Evolutionary conservation across 2,113 vertebrate species (phyloP).

Genomic region (Microcebus ravelobensis): DNA sequence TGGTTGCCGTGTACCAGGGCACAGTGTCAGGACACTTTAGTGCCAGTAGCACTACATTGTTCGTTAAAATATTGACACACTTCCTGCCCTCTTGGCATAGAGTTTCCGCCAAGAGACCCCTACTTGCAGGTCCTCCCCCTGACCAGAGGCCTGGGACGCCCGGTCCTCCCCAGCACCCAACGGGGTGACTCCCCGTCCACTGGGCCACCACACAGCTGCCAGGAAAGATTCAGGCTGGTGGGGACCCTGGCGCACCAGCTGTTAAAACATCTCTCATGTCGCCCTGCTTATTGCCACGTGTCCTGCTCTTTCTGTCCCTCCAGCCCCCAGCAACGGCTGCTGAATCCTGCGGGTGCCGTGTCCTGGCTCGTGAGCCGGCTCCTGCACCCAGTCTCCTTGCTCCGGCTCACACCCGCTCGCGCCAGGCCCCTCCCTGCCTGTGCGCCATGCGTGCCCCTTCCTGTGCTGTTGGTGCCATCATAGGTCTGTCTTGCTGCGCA

Average conservation of each 20-base stretch:
- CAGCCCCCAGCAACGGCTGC: rapidly evolving
- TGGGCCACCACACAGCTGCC: rapidly evolving
- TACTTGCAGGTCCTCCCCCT: no score
- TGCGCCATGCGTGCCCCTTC: rapidly evolving
- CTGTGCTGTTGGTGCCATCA: rapidly evolving
- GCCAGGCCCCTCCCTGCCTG: not conserved
- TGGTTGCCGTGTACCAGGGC: not conserved
- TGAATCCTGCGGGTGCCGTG: rapidly evolving
- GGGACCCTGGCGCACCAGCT: not conserved
- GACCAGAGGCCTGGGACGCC: not conserved
- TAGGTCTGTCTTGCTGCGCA: not conserved
- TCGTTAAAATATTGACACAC: not conserved
- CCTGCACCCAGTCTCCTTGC: not conserved
- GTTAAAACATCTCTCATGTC: rapidly evolving
- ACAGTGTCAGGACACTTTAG: not conserved
- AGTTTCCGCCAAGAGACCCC: not conserved
- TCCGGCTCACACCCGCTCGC: rapidly evolving
- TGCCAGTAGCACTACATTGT: rapidly evolving
- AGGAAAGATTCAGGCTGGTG: not conserved
- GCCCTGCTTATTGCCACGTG: rapidly evolving
- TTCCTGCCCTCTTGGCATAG: not conserved
- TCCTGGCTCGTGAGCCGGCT: not conserved
- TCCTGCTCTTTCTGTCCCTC: not conserved
- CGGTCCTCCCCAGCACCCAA: not conserved
- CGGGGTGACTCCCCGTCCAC: not conserved